Evolutionary conservation across 1,140 invertebrate genomes (phyloP).

Genomic region (Nephila pilipes): DNA sequence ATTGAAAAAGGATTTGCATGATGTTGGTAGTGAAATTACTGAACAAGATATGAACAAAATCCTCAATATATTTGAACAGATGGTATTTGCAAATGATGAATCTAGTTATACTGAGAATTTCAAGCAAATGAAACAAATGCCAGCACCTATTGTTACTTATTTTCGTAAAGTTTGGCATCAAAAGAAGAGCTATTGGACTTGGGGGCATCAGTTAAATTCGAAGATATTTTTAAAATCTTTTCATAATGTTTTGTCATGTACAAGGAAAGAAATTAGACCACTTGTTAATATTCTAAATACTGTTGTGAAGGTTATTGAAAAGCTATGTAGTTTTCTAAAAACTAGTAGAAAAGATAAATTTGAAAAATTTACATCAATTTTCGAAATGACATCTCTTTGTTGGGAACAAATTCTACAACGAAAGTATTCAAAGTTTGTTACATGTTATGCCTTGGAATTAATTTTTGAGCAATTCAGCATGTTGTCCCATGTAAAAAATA

Average conservation of each 20-base stretch:
- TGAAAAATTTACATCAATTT: constrained; percentile 38
- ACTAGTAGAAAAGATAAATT: constrained; percentile 45
- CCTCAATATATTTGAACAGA: constrained; percentile 33
- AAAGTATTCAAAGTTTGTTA: constrained; percentile 48
- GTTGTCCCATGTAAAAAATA: constrained; percentile 22
- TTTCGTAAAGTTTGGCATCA: constrained; percentile 48
- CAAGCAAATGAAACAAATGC: constrained; percentile 26
- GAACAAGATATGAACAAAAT: constrained; percentile 28
- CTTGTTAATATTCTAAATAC: background rate
- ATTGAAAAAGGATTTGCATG: constrained; percentile 42
- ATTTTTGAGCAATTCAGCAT: constrained; percentile 15
- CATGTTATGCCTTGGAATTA: constrained; percentile 28
- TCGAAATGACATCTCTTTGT: background rate
- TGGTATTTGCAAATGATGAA: constrained; percentile 53
- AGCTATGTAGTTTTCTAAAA: background rate
- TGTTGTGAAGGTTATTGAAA: constrained; percentile 14
- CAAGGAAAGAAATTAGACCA: constrained; percentile 43
- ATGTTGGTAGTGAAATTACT: background rate
- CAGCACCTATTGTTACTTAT: background rate
- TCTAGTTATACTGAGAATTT: constrained; percentile 20
- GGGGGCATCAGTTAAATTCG: constrained; percentile 27
- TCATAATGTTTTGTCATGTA: constrained; percentile 25
- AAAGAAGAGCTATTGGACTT: constrained; percentile 23
- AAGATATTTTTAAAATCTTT: constrained; percentile 57
- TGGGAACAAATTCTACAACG: background rate